A percentile compares a stretch with the other conserved stretches of the same genome.
These are phyloP conservation scores for Euthynnus affinis DNA, from an alignment of 2,797 vertebrate species.

Conservation along the genomic window DNA sequence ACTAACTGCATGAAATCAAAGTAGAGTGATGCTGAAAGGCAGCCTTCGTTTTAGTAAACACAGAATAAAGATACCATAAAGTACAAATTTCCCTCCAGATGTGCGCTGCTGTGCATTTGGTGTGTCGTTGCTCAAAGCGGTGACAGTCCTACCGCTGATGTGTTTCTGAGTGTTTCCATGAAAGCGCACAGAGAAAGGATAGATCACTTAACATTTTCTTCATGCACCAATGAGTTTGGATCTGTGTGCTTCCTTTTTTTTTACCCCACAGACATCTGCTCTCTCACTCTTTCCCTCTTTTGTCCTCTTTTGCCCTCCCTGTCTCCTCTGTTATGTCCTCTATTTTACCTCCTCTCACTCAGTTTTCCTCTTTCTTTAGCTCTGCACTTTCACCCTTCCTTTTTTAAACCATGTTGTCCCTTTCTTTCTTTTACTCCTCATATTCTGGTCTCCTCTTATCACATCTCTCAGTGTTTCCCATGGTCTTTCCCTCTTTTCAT, in stretches of 20 bases:
- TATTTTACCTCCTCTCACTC: background rate
- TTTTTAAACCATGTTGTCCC: too few relatives aligned
- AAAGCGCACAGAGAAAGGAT: conserved; percentile 27
- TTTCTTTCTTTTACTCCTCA: background rate
- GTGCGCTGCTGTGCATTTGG: conserved; percentile 29
- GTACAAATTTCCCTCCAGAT: conserved; percentile 27
- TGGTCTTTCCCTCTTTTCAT: background rate
- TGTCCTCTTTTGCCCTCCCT: conserved; percentile 14
- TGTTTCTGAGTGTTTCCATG: conserved; percentile 8
- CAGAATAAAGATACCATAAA: conserved; percentile 4
- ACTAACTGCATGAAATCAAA: conserved; percentile 3
- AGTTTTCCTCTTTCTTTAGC: background rate
- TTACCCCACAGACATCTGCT: conserved; percentile 33
- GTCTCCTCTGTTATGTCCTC: background rate
- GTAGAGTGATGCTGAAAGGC: background rate
- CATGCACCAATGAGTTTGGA: conserved; percentile 39
- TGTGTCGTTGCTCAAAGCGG: conserved; percentile 5
- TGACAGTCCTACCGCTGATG: background rate
- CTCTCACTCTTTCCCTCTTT: conserved; percentile 1
- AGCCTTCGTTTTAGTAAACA: background rate
- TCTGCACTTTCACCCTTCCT: background rate
- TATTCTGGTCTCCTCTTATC: background rate
- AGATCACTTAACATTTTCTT: conserved; percentile 52
- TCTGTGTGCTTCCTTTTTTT: conserved; percentile 30
- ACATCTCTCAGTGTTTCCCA: background rate